These are phyloP conservation scores for Acanthurus tractus DNA, from an alignment of 2,797 vertebrate species.

Conservation along the genomic window DNA sequence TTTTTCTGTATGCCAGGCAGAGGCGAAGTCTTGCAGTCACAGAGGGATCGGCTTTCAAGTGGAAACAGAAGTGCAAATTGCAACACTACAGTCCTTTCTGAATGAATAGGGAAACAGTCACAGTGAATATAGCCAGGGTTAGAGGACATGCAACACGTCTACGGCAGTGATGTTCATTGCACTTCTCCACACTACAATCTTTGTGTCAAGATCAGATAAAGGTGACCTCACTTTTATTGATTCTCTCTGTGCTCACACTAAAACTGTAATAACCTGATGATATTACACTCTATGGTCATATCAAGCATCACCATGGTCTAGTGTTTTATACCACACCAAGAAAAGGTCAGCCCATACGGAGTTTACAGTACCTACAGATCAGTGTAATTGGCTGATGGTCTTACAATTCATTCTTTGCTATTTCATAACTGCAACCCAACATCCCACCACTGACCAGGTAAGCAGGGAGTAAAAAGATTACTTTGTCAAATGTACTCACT, in stretches of 20 bases:
- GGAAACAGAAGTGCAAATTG: conserved; percentile 29
- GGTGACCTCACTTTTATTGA: conserved; percentile 50
- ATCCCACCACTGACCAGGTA: conserved; percentile 3
- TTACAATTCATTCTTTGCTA: background rate
- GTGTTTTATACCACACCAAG: conserved; percentile 1
- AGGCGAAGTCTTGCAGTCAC: conserved; percentile 9
- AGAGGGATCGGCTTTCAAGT: conserved; percentile 28
- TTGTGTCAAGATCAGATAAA: conserved; percentile 42
- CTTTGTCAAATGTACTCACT: conserved; percentile 13
- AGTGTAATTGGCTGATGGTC: background rate
- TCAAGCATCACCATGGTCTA: conserved; percentile 28
- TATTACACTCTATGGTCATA: conserved; percentile 45
- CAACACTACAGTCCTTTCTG: background rate
- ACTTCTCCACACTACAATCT: conserved; percentile 21
- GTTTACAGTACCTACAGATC: conserved; percentile 1
- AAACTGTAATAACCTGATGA: conserved; percentile 61
- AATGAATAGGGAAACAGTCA: conserved; percentile 11
- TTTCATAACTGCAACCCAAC: background rate
- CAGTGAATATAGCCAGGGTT: conserved; percentile 21
- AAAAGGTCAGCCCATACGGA: conserved; percentile 15
- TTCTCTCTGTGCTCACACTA: conserved; percentile 33
- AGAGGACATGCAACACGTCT: conserved; percentile 32
- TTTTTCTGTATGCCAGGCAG: background rate
- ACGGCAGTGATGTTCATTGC: conserved; percentile 14
- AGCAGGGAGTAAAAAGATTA: conserved; percentile 4